Conservation (phyloP, 1,140 invertebrate genomes). For the Drosophila tropicalis region DNA sequence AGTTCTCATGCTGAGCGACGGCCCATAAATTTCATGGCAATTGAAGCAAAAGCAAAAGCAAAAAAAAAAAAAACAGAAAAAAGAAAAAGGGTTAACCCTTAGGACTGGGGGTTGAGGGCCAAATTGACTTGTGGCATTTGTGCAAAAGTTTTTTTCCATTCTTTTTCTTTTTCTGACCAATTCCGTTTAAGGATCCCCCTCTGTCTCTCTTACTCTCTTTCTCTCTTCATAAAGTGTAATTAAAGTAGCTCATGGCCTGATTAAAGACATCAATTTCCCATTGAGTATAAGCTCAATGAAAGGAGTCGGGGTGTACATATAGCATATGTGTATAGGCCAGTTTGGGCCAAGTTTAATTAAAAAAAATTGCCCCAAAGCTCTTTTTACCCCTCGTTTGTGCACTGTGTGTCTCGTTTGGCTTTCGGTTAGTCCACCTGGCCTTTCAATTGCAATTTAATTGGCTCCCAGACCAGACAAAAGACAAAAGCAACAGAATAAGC, state of each 20-base stretch:
- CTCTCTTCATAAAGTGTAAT: conserved; percentile 67
- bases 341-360: conserved; percentile 66
- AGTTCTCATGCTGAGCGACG: conserved; percentile 71
- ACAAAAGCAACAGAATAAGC: conserved; percentile 30
- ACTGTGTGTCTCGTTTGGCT: too few species aligned
- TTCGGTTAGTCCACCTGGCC: neutral
- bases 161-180: conserved; percentile 44
- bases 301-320: neutral
- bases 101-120: conserved; percentile 8
- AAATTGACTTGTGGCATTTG: conserved; percentile 72
- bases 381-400: neutral
- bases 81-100: conserved; percentile 59
- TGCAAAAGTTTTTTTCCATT: conserved; percentile 52
- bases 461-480: conserved; percentile 47
- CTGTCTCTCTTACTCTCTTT: too few species aligned
- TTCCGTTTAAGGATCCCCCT: conserved; percentile 56
- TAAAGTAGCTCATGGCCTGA: conserved; percentile 69
- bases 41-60: conserved; percentile 55
- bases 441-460: conserved; percentile 72
- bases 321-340: conserved; percentile 5
- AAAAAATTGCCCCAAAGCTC: conserved; percentile 46
- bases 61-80: conserved; percentile 39
- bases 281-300: neutral
- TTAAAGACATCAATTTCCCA: conserved; percentile 72
- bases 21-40: conserved; percentile 77